Evolutionary conservation across 2,113 vertebrate genomes (phyloP).

Genomic region (Hypanus sabinus): DNA sequence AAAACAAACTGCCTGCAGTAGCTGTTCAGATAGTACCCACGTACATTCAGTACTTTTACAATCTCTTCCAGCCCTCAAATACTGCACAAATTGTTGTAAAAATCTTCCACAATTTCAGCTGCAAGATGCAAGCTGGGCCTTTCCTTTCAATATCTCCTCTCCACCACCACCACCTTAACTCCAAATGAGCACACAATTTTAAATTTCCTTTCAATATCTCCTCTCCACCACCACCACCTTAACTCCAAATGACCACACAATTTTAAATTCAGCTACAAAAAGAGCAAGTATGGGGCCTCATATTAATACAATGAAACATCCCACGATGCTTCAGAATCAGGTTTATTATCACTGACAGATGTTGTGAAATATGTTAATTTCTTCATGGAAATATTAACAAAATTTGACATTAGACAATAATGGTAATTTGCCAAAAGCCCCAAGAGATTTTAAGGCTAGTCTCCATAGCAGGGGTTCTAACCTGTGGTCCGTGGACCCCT

Average conservation of each 20-base stretch:
- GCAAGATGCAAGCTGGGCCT: background rate
- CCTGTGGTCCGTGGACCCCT: too few relatives aligned
- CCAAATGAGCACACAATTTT: too few relatives aligned
- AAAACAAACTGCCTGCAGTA: background rate
- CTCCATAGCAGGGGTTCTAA: background rate
- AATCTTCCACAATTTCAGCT: background rate
- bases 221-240: background rate
- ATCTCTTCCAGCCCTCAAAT: too few relatives aligned
- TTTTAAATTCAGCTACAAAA: background rate
- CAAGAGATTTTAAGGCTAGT: background rate
- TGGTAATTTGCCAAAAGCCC: background rate
- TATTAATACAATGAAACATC: background rate
- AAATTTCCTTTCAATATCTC: background rate
- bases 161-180: background rate
- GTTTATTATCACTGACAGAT: too few relatives aligned
- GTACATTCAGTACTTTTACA: background rate
- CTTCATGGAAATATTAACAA: background rate
- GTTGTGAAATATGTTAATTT: too few relatives aligned
- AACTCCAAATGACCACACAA: background rate
- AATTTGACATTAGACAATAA: background rate
- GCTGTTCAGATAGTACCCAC: background rate
- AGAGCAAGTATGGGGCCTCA: background rate
- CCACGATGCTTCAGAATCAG: background rate
- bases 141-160: background rate
- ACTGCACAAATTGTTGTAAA: background rate